Evolutionary conservation across 2,113 vertebrate species (phyloP).

Genomic region (Dromiciops gliroides): DNA sequence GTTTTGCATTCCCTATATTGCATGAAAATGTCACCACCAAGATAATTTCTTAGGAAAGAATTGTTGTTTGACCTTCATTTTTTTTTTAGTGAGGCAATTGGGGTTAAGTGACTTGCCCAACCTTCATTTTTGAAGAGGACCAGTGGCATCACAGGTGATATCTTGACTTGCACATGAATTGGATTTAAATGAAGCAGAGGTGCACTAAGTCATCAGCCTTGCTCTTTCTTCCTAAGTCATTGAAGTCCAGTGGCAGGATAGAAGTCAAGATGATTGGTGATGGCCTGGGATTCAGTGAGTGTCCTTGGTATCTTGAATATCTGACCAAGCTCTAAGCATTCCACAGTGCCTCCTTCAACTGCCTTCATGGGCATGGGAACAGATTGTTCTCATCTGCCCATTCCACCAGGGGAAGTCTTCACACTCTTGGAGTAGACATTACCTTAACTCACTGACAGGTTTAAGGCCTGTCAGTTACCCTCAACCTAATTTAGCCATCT

Average conservation of each 20-base stretch:
- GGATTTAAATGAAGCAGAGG: neutral
- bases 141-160: neutral
- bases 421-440: neutral
- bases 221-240: too few relatives aligned
- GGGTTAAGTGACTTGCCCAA: too few relatives aligned
- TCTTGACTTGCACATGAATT: neutral
- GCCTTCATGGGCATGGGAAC: neutral
- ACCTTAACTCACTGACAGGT: neutral
- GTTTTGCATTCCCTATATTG: neutral
- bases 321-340: neutral
- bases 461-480: neutral
- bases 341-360: neutral
- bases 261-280: too few relatives aligned
- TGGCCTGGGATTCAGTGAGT: too few relatives aligned
- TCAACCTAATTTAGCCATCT: neutral
- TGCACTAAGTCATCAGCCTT: neutral
- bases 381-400: neutral
- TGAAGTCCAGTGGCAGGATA: too few relatives aligned
- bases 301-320: too few relatives aligned
- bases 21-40: neutral
- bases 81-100: too few relatives aligned
- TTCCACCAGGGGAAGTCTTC: neutral
- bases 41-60: neutral
- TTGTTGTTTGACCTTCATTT: neutral
- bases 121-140: neutral